Evolutionary conservation across 2,113 vertebrate species (phyloP).

Genomic region (Mormyrus lacerda): DNA sequence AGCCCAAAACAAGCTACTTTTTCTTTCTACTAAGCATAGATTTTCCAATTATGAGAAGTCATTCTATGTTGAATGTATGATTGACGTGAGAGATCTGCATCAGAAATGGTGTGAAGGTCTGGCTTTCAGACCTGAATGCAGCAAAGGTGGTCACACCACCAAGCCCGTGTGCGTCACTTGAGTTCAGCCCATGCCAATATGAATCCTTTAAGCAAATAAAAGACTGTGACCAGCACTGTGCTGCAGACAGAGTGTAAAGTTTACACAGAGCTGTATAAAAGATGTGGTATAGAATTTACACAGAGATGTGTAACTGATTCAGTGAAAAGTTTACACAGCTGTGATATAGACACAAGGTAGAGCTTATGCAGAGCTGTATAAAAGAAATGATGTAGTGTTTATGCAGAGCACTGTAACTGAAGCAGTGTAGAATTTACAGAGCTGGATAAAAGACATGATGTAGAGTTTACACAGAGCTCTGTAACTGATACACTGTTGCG

Average conservation of each 20-base stretch:
- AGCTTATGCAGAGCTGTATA: background rate
- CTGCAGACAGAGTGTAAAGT: background rate
- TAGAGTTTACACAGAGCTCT: background rate
- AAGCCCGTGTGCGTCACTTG: too few species aligned
- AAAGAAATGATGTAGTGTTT: background rate
- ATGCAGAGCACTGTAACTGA: background rate
- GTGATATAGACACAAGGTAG: background rate
- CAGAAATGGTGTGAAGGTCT: background rate
- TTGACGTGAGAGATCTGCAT: background rate
- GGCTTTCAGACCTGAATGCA: background rate
- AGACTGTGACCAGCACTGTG: background rate
- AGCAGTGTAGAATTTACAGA: background rate
- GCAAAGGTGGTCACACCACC: background rate
- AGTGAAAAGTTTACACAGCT: background rate
- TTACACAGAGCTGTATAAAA: background rate
- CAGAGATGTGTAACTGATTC: background rate
- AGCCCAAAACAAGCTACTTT: background rate
- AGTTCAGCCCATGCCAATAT: background rate
- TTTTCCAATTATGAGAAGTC: background rate
- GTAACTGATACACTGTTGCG: background rate
- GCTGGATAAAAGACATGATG: background rate
- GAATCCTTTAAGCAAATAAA: background rate
- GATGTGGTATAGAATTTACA: background rate
- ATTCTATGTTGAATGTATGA: background rate
- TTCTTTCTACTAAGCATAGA: background rate